phyloP scores from a whole-genome alignment of 2,888 invertebrate genomes.

The Galerucella calmariensis region DNA sequence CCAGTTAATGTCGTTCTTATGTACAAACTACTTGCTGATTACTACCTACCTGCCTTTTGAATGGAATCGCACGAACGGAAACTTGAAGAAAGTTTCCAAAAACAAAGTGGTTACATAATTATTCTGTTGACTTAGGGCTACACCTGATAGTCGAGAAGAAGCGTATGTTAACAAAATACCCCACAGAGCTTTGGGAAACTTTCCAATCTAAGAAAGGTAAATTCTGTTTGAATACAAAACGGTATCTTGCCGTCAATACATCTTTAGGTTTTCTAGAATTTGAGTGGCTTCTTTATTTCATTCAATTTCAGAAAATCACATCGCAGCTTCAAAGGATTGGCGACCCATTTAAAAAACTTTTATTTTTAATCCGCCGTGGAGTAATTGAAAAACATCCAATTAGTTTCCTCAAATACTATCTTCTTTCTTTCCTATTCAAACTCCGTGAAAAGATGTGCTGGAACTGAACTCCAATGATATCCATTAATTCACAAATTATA shows the following conservation, averaged over 20 bases:
- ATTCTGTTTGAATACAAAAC: conserved; percentile 2
- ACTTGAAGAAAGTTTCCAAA: not conserved
- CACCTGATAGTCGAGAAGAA: not conserved
- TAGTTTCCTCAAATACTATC: too few relatives aligned
- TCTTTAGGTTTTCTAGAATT: not conserved
- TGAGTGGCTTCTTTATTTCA: not conserved
- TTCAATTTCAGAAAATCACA: too few relatives aligned
- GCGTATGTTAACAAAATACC: not conserved
- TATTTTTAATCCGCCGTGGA: too few relatives aligned
- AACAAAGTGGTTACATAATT: conserved; percentile 1
- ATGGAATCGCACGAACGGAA: not conserved
- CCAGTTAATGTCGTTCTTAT: not conserved
- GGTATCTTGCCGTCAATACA: not conserved
- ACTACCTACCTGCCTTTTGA: not conserved
- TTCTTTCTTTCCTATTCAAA: too few relatives aligned
- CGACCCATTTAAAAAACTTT: too few relatives aligned
- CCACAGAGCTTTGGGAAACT: not conserved
- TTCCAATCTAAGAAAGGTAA: not conserved
- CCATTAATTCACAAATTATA: too few relatives aligned
- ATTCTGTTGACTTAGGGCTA: conserved; percentile 5
- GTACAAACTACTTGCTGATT: not conserved
- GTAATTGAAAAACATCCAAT: too few relatives aligned
- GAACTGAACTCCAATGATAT: too few relatives aligned
- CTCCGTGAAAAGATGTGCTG: too few relatives aligned
- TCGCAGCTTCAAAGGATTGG: too few relatives aligned